Conservation (phyloP, 2,797 vertebrate genomes). For the Hyperoplus lanceolatus region DNA sequence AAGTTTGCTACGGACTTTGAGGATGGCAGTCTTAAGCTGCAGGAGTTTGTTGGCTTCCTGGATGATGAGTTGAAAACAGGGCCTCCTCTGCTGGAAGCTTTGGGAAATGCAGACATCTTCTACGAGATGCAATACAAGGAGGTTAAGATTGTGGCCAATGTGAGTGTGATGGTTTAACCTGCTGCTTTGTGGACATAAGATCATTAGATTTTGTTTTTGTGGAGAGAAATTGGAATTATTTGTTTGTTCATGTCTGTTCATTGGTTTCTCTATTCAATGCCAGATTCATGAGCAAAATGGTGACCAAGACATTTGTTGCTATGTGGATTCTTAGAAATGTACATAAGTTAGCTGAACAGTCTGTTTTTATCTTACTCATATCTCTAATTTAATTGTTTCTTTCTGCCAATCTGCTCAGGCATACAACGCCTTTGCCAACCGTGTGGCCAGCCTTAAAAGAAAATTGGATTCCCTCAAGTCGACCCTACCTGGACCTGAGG, state of each 20-base stretch:
- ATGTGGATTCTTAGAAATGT: background rate
- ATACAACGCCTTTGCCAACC: constrained; percentile 96
- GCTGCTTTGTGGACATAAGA: background rate
- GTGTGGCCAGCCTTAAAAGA: constrained; percentile 95
- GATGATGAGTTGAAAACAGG: constrained; percentile 92
- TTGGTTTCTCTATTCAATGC: background rate
- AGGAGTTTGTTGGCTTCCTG: constrained; percentile 94
- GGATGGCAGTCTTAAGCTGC: constrained; percentile 94
- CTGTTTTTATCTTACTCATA: background rate
- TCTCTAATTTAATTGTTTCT: background rate
- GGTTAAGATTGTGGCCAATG: constrained; percentile 97
- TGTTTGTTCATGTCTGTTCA: background rate
- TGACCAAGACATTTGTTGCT: background rate
- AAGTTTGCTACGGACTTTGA: constrained; percentile 98
- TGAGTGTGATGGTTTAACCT: constrained; percentile 80
- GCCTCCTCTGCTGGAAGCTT: constrained; percentile 91
- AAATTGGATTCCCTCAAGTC: constrained; percentile 95
- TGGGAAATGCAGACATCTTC: constrained; percentile 96
- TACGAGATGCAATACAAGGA: constrained; percentile 99
- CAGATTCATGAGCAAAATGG: background rate
- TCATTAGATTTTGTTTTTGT: background rate
- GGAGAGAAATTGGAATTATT: background rate
- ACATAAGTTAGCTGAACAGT: background rate
- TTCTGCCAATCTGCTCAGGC: constrained; percentile 82
- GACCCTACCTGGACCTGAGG: constrained; percentile 92